These are phyloP conservation scores for Anoura caudifer DNA, from an alignment of 2,113 vertebrate genomes.

Conservation along the genomic window DNA sequence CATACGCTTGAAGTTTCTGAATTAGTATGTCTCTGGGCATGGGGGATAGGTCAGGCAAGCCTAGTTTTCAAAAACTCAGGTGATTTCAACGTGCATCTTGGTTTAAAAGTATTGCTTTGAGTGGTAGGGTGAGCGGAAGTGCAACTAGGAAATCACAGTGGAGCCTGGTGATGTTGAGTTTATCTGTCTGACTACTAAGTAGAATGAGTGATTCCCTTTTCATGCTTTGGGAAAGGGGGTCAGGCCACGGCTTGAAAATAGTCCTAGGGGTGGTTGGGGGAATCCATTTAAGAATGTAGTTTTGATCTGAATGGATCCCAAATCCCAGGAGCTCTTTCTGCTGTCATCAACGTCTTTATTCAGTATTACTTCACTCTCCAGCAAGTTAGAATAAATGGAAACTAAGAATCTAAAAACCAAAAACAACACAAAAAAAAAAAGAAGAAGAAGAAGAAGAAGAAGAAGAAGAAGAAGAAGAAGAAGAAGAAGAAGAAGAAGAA, in stretches of 20 bases:
- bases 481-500: too few relatives aligned
- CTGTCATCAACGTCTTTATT: neutral
- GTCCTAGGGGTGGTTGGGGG: neutral
- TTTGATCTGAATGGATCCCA: neutral
- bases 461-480: too few relatives aligned
- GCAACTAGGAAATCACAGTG: neutral
- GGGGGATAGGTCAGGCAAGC: fast-evolving
- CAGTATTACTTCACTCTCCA: neutral
- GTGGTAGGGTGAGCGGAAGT: neutral
- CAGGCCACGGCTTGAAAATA: neutral
- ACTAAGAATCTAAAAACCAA: neutral
- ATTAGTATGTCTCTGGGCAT: neutral
- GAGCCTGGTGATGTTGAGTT: neutral
- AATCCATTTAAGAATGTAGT: neutral
- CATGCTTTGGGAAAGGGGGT: neutral
- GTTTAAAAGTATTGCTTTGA: neutral
- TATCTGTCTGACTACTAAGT: neutral
- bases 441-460: too few relatives aligned
- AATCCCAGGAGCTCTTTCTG: neutral
- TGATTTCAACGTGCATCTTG: neutral
- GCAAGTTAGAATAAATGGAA: constrained; percentile 17
- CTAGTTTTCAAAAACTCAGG: neutral
- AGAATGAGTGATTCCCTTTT: neutral
- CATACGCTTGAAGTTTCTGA: neutral
- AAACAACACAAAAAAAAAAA: neutral